Evolutionary conservation across 1,140 invertebrate genomes (phyloP), one percentile per base, ranked within the genome.

Genomic region (Aphelinus atriplicis): DNA sequence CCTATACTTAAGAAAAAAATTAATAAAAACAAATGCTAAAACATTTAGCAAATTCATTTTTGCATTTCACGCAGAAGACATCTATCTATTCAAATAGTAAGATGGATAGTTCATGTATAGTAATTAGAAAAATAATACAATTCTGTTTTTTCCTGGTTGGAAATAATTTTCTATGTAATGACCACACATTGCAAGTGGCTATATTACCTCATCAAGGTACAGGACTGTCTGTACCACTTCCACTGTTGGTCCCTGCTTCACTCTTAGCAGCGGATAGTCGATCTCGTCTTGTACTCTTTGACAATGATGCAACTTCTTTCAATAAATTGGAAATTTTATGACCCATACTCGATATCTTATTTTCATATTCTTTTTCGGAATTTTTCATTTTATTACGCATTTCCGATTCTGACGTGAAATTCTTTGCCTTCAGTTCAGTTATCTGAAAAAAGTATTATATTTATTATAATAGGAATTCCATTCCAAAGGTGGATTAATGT

Each of bases 341-440:
- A 83, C 94, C 94, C 86, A 97, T 90, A 47, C 90, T 89, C 43
- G 93, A 92, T 50, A 95, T 91, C 85, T 96, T 95, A 67, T 91
- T 92, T 71, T 95, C 93, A 82, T 95, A 92, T 65, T 95, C 91
- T 65, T 95, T 95, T 79, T 96, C 93, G 51, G 92, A 90, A 10
- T 89, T 92, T 81, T 94, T 95, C 90, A 97, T 93, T 86, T 96
- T 96, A 75, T 90, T 93, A 45, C 96, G 90, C 62, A 96, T 87
- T 80, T 97, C 96, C 64, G 93, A 93, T 83, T 97, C 96, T 61
- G 92, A 91, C 45, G 95, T 96, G 83, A 95, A 96, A 82, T 97
- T 94, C 84, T 95, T 93, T 7, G 96, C 96, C 88, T 98, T 98
- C 71, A 97, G 85, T 84, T 98, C 96, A 3, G 95, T 97, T 78